A percentile compares a stretch with the other conserved stretches of the same genome.
phyloP scores from a whole-genome alignment of 2,888 invertebrate genomes.

The Thecocarcelia acutangulata region DNA sequence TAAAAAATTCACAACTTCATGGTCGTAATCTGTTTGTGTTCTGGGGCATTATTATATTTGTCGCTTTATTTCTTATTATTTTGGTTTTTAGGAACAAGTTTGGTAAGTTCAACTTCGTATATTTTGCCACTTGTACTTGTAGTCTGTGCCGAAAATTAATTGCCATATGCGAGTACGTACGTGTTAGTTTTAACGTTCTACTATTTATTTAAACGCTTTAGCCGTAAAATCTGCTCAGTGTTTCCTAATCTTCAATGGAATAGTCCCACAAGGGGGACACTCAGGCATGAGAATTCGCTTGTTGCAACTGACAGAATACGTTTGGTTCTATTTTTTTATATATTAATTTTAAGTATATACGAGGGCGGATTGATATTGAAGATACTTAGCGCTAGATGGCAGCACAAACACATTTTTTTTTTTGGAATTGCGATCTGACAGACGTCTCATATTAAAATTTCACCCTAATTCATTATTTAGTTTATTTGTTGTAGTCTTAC shows the following conservation, averaged over 20 bases:
- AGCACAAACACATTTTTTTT: no score
- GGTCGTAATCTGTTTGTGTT: slow-evolving; percentile 29
- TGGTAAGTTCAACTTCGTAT: slow-evolving; percentile 29
- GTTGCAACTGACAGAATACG: no score
- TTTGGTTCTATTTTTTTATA: no score
- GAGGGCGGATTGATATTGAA: no score
- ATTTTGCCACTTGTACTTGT: slow-evolving; percentile 7
- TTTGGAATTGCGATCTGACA: no score
- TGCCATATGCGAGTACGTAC: slow-evolving; percentile 32
- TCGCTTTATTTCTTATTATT: not conserved
- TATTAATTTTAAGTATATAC: no score
- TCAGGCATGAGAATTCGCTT: no score
- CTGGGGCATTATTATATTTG: slow-evolving; percentile 3
- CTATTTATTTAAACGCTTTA: not conserved
- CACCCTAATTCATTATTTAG: no score
- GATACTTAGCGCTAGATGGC: no score
- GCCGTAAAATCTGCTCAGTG: not conserved
- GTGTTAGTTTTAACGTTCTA: slow-evolving; percentile 53
- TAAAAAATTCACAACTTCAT: slow-evolving; percentile 47
- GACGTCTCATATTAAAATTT: no score
- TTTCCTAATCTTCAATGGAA: not conserved
- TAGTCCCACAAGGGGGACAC: no score
- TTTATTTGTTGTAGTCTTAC: no score
- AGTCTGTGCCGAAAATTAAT: slow-evolving; percentile 31
- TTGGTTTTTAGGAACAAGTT: slow-evolving; percentile 49